Conservation (phyloP, 2,888 invertebrate species). For the Aporophyla lueneburgensis region DNA sequence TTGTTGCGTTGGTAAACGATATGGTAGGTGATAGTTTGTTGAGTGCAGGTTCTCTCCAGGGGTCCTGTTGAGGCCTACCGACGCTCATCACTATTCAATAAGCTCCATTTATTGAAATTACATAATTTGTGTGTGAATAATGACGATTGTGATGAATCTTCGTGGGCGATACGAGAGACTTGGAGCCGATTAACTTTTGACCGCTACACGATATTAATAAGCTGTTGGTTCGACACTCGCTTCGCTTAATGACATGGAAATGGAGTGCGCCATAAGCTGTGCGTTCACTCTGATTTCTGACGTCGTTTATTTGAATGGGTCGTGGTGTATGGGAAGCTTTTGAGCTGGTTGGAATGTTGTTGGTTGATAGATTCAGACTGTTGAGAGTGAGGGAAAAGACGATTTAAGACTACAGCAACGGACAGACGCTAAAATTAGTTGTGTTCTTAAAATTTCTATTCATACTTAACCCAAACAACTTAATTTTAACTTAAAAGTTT, state of each 20-base stretch:
- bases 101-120: conserved; percentile 91
- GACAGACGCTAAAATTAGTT: background rate
- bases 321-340: conserved; percentile 67
- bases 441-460: too few species aligned
- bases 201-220: conserved; percentile 88
- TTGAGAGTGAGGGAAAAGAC: background rate
- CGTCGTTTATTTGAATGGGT: conserved; percentile 77
- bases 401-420: background rate
- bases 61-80: conserved; percentile 86
- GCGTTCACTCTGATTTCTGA: conserved; percentile 74
- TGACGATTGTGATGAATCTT: conserved; percentile 91
- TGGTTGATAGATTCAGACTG: conserved; percentile 15
- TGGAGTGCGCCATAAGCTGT: conserved; percentile 74
- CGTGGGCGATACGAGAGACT: conserved; percentile 90
- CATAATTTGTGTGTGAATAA: conserved; percentile 91
- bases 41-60: conserved; percentile 79
- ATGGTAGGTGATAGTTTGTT: conserved; percentile 63
- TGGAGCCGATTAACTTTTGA: conserved; percentile 91
- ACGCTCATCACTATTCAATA: conserved; percentile 91
- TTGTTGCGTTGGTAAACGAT: conserved; percentile 62
- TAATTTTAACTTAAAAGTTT: too few species aligned
- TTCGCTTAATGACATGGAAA: conserved; percentile 87
- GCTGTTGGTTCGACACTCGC: conserved; percentile 80
- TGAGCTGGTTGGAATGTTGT: conserved; percentile 28
- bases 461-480: too few species aligned